Base-by-base conservation (phyloP, 2,113 vertebrate species). In the Lates calcarifer region DNA sequence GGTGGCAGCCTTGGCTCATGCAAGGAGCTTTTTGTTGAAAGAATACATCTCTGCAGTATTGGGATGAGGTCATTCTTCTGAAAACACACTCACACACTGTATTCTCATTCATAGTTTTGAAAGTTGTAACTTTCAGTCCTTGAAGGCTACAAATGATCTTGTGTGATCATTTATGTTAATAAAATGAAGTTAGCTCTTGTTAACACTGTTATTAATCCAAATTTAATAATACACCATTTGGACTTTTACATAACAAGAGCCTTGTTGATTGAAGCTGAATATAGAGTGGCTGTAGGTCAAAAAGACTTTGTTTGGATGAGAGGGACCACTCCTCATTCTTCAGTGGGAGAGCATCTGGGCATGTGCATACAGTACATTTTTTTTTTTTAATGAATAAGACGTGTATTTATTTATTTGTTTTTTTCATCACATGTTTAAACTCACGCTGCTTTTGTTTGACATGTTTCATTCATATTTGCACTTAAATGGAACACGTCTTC, bases 21-120 rank as follows among this genome's bases (percentile, higher is more conserved):
- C 26, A 51, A 75, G 55, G 5, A 11, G 31, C 26, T 20, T 47
- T 82, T 60, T 62, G 39, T 41, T 53, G 35, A 60, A 41, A 68
- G 64, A 53, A 45, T 6, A 17, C 51, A 63, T 37, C 47, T 71
- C 57, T 75, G 77, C 77, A 83, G 51, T 60, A 87, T 64, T 60
- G 68, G 60, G 86, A 94, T 95, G 94, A 95, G 90, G 92, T 95
- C 93, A 95, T 93, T 82, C 86, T 82, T 79, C 29, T 77, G 74
- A 70, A 84, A 77, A 77, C 37, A 60, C 35, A n/a, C 63, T 72
- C 57, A 60, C 35, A n/a, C 63, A 68, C 57, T 63, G 53, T 64
- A 11, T 79, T 84, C 55, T 81, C 81, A 88, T 87, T 92, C 79
- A 90, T 77, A 65, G 60, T 88, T 92, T 85, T 24, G 28, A 64